Conservation (phyloP, 2,888 invertebrate genomes). For the Stenurella melanura region DNA sequence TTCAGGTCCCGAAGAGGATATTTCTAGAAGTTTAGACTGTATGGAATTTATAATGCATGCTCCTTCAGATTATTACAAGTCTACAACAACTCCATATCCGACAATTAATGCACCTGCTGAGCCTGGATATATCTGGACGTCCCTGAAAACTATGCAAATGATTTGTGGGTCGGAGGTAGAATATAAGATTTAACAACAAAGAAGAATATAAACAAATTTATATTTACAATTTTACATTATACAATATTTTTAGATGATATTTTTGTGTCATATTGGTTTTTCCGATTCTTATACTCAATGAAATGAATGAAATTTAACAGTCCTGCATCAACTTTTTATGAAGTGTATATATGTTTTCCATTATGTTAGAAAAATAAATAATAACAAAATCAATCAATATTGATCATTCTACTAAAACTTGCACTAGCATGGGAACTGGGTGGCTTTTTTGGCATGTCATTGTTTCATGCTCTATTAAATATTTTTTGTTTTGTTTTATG, state of each 20-base stretch:
- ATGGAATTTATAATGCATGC: conserved; percentile 96
- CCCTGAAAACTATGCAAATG: conserved; percentile 71
- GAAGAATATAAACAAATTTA: background rate
- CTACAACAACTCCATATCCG: conserved; percentile 86
- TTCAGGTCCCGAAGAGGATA: conserved; percentile 91
- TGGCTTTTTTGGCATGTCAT: too few relatives aligned
- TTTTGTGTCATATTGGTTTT: background rate
- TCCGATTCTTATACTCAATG: too few relatives aligned
- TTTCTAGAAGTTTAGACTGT: conserved; percentile 88
- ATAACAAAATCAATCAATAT: too few relatives aligned
- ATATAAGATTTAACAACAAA: background rate
- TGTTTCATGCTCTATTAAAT: too few relatives aligned
- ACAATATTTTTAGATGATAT: background rate
- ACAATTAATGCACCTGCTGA: conserved; percentile 71
- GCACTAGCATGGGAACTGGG: too few relatives aligned
- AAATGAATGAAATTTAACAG: too few relatives aligned
- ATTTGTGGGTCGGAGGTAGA: conserved; percentile 18
- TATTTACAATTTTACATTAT: background rate
- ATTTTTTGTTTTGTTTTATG: too few relatives aligned
- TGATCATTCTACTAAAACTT: too few relatives aligned
- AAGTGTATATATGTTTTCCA: too few relatives aligned
- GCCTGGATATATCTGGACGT: conserved; percentile 81
- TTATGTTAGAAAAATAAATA: too few relatives aligned
- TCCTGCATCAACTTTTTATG: too few relatives aligned
- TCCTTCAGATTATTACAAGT: conserved; percentile 91